Conservation (phyloP, 2,113 vertebrate genomes). For the Urocolius indicus region DNA sequence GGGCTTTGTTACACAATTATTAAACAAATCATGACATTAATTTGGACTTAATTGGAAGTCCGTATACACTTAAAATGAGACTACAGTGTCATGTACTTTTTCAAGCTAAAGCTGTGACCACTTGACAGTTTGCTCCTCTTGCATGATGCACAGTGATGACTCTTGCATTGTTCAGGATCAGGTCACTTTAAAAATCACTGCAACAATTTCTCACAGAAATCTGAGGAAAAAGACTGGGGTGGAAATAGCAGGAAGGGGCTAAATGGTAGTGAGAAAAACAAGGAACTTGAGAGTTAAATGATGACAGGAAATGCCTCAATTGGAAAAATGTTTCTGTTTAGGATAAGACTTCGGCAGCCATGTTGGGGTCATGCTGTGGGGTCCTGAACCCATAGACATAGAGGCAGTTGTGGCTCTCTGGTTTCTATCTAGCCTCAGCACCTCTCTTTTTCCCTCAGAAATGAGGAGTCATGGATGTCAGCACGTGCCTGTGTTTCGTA, state of each 20-base stretch:
- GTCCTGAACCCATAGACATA: background rate
- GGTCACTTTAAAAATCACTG: background rate
- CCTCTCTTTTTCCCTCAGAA: background rate
- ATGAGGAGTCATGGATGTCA: background rate
- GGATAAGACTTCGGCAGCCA: background rate
- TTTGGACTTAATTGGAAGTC: background rate
- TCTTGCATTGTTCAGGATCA: background rate
- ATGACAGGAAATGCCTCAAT: background rate
- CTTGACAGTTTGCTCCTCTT: background rate
- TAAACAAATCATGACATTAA: background rate
- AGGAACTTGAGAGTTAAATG: background rate
- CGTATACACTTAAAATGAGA: background rate
- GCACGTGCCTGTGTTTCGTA: background rate
- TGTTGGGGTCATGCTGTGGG: background rate
- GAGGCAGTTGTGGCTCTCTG: background rate
- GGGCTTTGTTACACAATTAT: background rate
- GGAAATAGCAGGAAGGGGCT: background rate
- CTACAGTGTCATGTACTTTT: background rate
- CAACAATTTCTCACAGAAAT: background rate
- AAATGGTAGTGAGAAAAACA: background rate
- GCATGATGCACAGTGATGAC: too few species aligned
- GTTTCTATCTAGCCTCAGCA: background rate
- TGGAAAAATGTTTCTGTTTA: background rate
- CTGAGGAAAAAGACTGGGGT: background rate
- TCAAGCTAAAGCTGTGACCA: background rate